Percentiles rank a stretch among this genome's conserved stretches.
Evolutionary conservation across 2,797 vertebrate genomes (phyloP).

Genomic region (Alcedo atthis): DNA sequence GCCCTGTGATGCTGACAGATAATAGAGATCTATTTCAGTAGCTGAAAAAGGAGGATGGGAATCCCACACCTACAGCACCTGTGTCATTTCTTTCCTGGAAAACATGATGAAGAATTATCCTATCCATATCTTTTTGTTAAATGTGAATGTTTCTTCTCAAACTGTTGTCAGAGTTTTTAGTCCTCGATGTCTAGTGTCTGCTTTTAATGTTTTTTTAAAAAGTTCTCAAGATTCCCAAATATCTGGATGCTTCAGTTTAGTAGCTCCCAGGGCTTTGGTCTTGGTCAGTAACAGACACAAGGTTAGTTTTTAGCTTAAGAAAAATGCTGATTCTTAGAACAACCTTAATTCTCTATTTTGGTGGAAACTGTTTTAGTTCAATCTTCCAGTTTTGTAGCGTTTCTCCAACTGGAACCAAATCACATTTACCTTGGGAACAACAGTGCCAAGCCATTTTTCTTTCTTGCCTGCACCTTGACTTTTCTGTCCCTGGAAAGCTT

Average conservation of each 20-base stretch:
- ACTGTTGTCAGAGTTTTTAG: not conserved
- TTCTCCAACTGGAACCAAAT: constrained; percentile 3
- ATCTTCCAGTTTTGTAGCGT: not conserved
- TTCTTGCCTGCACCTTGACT: not conserved
- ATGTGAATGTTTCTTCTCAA: not conserved
- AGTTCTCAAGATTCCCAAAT: not conserved
- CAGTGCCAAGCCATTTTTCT: constrained; percentile 13
- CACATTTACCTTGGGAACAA: constrained; percentile 39
- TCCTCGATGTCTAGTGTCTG: not conserved
- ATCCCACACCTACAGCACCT: not conserved
- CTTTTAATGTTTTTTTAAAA: not conserved
- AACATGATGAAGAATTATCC: not conserved
- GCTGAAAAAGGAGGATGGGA: constrained; percentile 17
- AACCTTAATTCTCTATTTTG: not conserved
- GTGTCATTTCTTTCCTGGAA: not conserved
- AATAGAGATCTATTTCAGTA: constrained; percentile 13
- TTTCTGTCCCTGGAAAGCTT: not conserved
- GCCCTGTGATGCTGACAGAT: constrained; percentile 9
- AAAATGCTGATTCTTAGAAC: not conserved
- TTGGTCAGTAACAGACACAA: not conserved
- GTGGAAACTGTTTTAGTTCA: not conserved
- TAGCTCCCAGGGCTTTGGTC: not conserved
- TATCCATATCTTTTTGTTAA: not conserved
- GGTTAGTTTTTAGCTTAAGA: not conserved
- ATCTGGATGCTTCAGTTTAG: not conserved